Evolutionary conservation across 2,888 invertebrate species (phyloP), one percentile per base, ranked within the genome.

Genomic region (Yponomeuta malinellus): DNA sequence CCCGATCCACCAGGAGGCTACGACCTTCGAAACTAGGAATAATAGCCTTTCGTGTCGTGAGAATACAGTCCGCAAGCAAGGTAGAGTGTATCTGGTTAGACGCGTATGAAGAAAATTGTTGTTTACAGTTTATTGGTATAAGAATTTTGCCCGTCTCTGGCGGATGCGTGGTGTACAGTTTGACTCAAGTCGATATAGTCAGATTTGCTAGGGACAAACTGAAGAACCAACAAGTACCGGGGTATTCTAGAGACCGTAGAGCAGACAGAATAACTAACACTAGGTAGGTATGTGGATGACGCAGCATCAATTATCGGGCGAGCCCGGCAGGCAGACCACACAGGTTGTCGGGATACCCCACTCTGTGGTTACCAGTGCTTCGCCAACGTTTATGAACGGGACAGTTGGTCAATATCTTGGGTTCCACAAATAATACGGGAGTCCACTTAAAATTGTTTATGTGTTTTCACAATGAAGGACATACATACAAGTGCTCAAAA

Each of bases 121-220:
- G 78, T 86, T 86, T 86, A 87, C 85, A 84, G 84, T 88, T 87
- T 89, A 89, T 89, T 87, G 86, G 88, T 81, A 83, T 80, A 86
- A n/a, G 37, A 43, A 2, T 59, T 59, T 59, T 15, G 52, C 52
- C 52, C 15, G 52, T 59, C 52, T 3, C 15, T 59, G 52, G 52
- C 15, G 15, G 52, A 15, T 59, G 52, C 15, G 2, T 52, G 15
- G 52, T 15, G 52, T 59, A 43, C 4, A 15, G 52, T 59, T 59
- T 59, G 15, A 15, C 43, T 43, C 43, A 43, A 43, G 43, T 43
- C 43, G 0, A 5, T 43, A 8, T 43, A 1, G 5, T 3, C 8
- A 43, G 43, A 43, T 43, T 43, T 43, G 43, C 8, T 43, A 5
- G 8, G 8, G 43, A 43, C 8, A 5, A 43, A 43, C 43, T 43